Base-by-base conservation (phyloP, 1,140 invertebrate genomes). In the Bombus waltoni region DNA sequence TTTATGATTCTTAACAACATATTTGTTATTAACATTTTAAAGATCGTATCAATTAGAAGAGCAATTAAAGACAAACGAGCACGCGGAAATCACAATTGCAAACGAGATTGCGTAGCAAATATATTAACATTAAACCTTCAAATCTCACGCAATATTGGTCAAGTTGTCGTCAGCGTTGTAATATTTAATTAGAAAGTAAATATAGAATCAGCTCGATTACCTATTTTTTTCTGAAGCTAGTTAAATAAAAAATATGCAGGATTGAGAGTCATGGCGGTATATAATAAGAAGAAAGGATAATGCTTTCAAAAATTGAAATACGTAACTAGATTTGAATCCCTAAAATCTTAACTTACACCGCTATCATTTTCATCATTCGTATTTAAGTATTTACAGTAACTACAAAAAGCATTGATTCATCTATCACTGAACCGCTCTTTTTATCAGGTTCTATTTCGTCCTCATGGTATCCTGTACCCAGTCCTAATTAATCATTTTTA, bases 131-230 rank as follows among this genome's bases (percentile, higher is more conserved):
- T 70, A 35, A 40, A 68, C 40, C 35, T 57, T 82, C 57, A 32
- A 70, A 83, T 83, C 73, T 83, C 81, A 70, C 81, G 81, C 81
- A 83, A 83, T n/a, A 42, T 77, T 57, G 59, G 28, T 53, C 11
- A 57, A 53, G 38, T 42, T 83, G 38, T 35, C 73, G 74, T 87
- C 74, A 74, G 53, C 25, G 32, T 18, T 32, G 5, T 28, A 18
- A n/a, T 44, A 74, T 53, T 65, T 59, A 87, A 68, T 75, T 2
- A 71, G 11, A 71, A 77, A 28, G 22, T 25, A 5, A 25, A 87
- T 47, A 71, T n/a, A 76, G 47, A 68, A 6, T 13, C 1, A 47
- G 9, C 28, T 62, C 11, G 3, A 13, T 62, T 62, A 28, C 3
- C 28, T 62, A 10, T 28, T 62, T 10, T n/a, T 62, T 62, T 28